A percentile compares a stretch with the other conserved stretches of the same genome.
phyloP scores from a whole-genome alignment of 2,888 invertebrate species.

The Micropterix aruncella region DNA sequence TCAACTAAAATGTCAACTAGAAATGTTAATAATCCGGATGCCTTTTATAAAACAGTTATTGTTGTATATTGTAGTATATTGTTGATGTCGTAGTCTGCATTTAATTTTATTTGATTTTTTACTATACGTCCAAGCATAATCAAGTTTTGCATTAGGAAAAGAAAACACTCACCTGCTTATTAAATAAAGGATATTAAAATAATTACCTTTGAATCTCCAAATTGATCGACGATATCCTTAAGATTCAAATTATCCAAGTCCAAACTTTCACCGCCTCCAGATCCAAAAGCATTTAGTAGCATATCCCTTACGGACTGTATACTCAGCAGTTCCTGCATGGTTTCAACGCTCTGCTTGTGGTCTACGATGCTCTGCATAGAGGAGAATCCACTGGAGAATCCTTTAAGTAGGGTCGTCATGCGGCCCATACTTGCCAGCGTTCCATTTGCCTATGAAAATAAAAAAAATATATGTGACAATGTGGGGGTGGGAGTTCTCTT shows the following conservation, averaged over 20 bases:
- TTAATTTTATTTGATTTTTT: no score
- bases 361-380: slow-evolving; percentile 19
- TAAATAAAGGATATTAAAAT: no score
- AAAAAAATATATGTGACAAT: slow-evolving; percentile 3
- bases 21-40: no score
- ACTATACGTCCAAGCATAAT: no score
- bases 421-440: slow-evolving; percentile 36
- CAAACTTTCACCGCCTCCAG: neutral
- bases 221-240: slow-evolving; percentile 7
- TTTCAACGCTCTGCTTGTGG: slow-evolving; percentile 22
- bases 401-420: slow-evolving; percentile 24
- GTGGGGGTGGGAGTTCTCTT: no score
- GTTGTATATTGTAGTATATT: no score
- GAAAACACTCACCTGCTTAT: no score
- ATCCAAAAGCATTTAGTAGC: slow-evolving; percentile 13
- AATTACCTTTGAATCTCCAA: slow-evolving; percentile 11
- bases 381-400: slow-evolving; percentile 23
- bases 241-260: slow-evolving; percentile 7
- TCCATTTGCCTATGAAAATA: slow-evolving; percentile 31
- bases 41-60: no score
- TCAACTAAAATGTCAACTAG: no score
- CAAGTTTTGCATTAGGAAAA: no score
- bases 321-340: slow-evolving; percentile 18
- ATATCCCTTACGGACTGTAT: slow-evolving; percentile 19
- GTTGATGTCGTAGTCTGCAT: no score